Conservation (phyloP, 2,113 vertebrate species). For the Rhynchomys soricoides region DNA sequence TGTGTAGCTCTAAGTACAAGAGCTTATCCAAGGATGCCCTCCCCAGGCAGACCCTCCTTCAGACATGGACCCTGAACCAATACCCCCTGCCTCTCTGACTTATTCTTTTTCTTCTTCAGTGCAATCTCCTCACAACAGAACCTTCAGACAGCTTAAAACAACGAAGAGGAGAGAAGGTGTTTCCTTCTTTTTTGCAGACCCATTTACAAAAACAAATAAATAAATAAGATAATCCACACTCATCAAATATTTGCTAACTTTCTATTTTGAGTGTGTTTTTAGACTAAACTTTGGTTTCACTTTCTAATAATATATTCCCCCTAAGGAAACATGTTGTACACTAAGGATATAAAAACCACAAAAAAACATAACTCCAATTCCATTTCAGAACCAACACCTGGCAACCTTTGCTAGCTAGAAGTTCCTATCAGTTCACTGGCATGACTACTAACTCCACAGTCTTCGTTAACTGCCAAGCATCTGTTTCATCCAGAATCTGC, state of each 20-base stretch:
- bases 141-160: background rate
- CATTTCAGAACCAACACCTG: constrained; percentile 21
- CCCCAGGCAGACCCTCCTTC: background rate
- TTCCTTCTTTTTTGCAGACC: background rate
- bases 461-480: background rate
- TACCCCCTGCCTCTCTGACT: background rate
- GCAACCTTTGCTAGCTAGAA: background rate
- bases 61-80: background rate
- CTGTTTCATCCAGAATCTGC: background rate
- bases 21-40: background rate
- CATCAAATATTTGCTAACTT: background rate
- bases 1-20: constrained; percentile 10
- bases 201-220: background rate
- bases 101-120: background rate
- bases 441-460: background rate
- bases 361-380: constrained; percentile 21
- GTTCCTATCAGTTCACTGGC: background rate
- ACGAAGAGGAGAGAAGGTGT: background rate
- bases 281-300: background rate
- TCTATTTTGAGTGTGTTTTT: background rate
- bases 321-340: constrained; percentile 2
- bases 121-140: constrained; percentile 39
- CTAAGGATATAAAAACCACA: background rate
- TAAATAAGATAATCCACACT: background rate
- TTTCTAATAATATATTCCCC: constrained; percentile 6